Evolutionary conservation across 1,140 invertebrate genomes (phyloP).

Genomic region (Galleria mellonella): DNA sequence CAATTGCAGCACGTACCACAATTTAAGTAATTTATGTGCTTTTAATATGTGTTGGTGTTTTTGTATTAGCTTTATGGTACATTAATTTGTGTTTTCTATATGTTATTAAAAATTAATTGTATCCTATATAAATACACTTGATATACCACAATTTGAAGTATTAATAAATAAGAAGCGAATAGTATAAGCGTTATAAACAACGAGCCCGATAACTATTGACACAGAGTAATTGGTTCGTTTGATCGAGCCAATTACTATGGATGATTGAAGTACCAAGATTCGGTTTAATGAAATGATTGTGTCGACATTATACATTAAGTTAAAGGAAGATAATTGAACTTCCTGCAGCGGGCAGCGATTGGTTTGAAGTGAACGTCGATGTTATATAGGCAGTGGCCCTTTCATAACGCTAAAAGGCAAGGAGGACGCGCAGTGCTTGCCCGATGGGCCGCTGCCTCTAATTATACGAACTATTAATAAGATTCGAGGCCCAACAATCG

Average conservation of each 20-base stretch:
- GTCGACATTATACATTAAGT: conserved; percentile 63
- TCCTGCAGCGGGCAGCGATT: conserved; percentile 55
- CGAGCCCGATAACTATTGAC: conserved; percentile 18
- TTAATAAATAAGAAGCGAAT: neutral
- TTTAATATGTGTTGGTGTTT: no score
- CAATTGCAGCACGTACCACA: no score
- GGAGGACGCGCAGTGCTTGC: conserved; percentile 34
- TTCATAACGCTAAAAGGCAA: conserved; percentile 28
- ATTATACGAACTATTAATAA: conserved; percentile 70
- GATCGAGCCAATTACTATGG: conserved; percentile 43
- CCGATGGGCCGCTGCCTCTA: conserved; percentile 68
- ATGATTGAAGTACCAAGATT: conserved; percentile 55
- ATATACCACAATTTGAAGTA: no score
- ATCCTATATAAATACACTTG: no score
- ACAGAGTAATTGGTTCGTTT: conserved; percentile 45
- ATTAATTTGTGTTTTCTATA: no score
- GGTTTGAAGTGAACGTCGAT: conserved; percentile 40
- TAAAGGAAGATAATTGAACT: conserved; percentile 71
- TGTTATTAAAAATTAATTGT: no score
- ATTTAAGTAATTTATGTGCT: no score
- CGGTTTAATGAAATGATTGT: conserved; percentile 69
- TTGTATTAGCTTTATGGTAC: no score
- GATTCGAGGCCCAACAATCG: conserved; percentile 40
- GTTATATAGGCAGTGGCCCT: conserved; percentile 40
- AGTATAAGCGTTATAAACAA: conserved; percentile 3